Evolutionary conservation across 2,888 invertebrate genomes (phyloP), one percentile per base, ranked within the genome.

Genomic region (Scaptomyza tumidula): DNA sequence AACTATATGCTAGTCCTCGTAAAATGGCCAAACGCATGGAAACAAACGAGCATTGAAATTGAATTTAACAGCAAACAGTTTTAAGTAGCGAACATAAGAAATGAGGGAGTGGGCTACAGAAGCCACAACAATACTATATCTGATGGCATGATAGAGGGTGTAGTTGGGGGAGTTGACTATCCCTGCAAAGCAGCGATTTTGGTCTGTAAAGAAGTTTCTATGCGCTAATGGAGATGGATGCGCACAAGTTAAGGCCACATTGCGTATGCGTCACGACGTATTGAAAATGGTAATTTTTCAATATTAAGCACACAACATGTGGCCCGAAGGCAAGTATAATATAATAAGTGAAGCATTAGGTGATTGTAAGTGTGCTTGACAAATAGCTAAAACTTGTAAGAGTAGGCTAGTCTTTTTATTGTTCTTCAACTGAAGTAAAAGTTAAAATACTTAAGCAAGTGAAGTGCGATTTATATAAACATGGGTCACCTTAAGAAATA

Each of bases 11-110:
- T 4, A 31, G 43, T 61, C 54, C 37, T 16, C 63, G 71, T 75
- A 71, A 70, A 76, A 75, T 75, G 65, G 71, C 71, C 82, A 66
- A 88, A 76, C 76, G 86, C 67, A 80, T 73, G 76, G 71, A 74
- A 88, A 84, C 84, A 84, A 83, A 83, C 88, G 88, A 79, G 87
- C 89, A 88, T 87, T 87, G 88, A 88, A 85, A 85, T 85, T 85
- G 84, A 85, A 85, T 85, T 85, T 88, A 85, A 85, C 87, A 82
- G 89, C 88, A 83, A 83, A 83, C 88, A 83, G 82, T 83, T 88
- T 83, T 86, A 88, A 83, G 82, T 71, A 76, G 73, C 69, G 50
- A 49, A 57, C 72, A 64, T 63, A 54, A 44, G 19, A 31, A 45
- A 13, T 41, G 13, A 45, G 44, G 41, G 11, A 37, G 10, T 13